These are phyloP conservation scores for Muscina levida DNA, from an alignment of 2,888 invertebrate species.

Conservation along the genomic window DNA sequence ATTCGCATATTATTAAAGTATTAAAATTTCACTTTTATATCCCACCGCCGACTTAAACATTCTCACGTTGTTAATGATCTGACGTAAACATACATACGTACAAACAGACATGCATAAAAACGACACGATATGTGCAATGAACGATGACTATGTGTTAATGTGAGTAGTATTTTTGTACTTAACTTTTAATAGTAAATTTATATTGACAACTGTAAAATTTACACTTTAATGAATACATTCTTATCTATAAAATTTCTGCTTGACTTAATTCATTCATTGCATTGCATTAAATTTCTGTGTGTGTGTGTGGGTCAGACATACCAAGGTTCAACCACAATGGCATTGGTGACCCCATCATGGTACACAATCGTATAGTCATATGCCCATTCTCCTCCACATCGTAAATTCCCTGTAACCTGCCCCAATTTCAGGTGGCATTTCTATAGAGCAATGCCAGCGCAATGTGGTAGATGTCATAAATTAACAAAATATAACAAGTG, in stretches of 20 bases:
- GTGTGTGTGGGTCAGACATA: background rate
- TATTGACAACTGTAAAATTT: slow-evolving; percentile 56
- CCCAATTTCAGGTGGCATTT: background rate
- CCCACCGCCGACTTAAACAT: background rate
- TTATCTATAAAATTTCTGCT: slow-evolving; percentile 59
- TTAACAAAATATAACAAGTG: slow-evolving; percentile 69
- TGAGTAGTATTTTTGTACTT: background rate
- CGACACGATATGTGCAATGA: background rate
- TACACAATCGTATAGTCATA: background rate
- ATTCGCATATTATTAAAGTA: slow-evolving; percentile 19
- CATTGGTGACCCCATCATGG: slow-evolving; percentile 7
- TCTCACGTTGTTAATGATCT: slow-evolving; percentile 14
- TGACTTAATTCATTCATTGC: slow-evolving; percentile 55
- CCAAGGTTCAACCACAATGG: slow-evolving; percentile 42
- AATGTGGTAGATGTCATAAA: slow-evolving; percentile 71
- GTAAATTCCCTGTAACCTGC: no score
- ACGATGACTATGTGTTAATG: background rate
- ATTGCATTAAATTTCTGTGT: slow-evolving; percentile 1
- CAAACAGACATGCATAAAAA: background rate
- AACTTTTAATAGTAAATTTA: slow-evolving; percentile 17
- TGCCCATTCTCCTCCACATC: no score
- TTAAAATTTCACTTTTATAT: slow-evolving; percentile 26
- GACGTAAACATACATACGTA: background rate
- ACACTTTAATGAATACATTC: slow-evolving; percentile 56
- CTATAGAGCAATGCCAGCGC: background rate